A percentile compares a stretch with the other conserved stretches of the same genome.
Evolutionary conservation across 2,888 invertebrate species (phyloP).

Genomic region (Cetonia aurata): DNA sequence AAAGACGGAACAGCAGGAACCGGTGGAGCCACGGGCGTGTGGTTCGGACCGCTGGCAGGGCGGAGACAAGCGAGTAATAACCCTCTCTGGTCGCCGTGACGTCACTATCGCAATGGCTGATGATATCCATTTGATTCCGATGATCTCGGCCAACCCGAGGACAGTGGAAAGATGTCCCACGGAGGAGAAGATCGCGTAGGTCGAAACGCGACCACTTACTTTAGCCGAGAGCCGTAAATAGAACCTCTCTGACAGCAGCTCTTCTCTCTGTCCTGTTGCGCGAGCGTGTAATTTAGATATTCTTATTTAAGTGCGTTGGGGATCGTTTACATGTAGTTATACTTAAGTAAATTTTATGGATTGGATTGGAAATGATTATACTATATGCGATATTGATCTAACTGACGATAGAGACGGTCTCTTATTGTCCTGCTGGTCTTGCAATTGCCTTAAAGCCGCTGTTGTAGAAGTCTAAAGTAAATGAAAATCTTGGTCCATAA

Average conservation of each 20-base stretch:
- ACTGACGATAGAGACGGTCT: too few relatives aligned
- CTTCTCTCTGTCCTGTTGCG: background rate
- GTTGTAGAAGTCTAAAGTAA: too few relatives aligned
- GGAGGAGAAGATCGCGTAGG: constrained; percentile 25
- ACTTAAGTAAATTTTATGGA: too few relatives aligned
- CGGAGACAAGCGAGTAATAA: constrained; percentile 61
- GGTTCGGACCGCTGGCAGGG: constrained; percentile 54
- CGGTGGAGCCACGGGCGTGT: constrained; percentile 33
- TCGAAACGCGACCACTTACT: constrained; percentile 25
- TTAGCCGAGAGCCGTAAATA: background rate
- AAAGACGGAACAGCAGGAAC: constrained; percentile 35
- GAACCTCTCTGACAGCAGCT: background rate
- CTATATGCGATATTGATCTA: too few relatives aligned
- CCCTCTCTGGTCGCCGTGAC: constrained; percentile 59
- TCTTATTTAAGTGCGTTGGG: too few relatives aligned
- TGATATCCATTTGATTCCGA: constrained; percentile 40
- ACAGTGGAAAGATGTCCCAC: constrained; percentile 13
- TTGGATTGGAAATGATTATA: too few relatives aligned
- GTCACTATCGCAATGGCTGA: constrained; percentile 56
- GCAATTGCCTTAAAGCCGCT: too few relatives aligned
- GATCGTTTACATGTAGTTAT: too few relatives aligned
- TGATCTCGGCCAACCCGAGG: constrained; percentile 34
- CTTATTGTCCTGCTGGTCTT: too few relatives aligned
- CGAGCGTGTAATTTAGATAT: too few relatives aligned
- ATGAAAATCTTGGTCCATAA: too few relatives aligned